These are phyloP conservation scores for Dallia pectoralis DNA, from an alignment of 2,797 vertebrate genomes.

Conservation along the genomic window DNA sequence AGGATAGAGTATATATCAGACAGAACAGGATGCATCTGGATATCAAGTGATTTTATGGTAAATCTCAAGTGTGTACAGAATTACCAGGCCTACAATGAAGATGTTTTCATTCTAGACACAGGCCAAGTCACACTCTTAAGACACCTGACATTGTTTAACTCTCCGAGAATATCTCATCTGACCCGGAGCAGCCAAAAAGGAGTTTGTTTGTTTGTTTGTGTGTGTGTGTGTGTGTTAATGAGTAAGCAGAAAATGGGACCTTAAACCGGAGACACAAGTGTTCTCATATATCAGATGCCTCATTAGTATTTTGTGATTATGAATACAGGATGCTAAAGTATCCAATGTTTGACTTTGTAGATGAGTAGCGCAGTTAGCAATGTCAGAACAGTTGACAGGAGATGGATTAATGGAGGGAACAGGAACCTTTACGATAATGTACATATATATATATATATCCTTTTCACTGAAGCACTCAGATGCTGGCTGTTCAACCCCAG, in stretches of 20 bases:
- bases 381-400: neutral
- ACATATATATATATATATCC: no score
- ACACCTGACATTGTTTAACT: slow-evolving; percentile 32
- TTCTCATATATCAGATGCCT: no score
- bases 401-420: neutral
- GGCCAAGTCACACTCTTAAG: neutral
- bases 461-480: no score
- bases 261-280: neutral
- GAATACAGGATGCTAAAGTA: no score
- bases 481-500: neutral
- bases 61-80: neutral
- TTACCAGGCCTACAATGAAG: no score
- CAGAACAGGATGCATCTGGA: neutral
- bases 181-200: slow-evolving; percentile 46
- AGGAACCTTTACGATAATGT: neutral
- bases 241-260: no score
- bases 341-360: no score
- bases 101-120: neutral
- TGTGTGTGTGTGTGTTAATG: no score
- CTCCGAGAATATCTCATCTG: slow-evolving; percentile 1
- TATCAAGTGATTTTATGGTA: neutral
- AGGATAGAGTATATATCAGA: neutral
- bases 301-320: no score
- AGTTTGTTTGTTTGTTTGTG: neutral
- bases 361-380: no score